Evolutionary conservation across 2,888 invertebrate genomes (phyloP).

Genomic region (Cerastis rubricosa): DNA sequence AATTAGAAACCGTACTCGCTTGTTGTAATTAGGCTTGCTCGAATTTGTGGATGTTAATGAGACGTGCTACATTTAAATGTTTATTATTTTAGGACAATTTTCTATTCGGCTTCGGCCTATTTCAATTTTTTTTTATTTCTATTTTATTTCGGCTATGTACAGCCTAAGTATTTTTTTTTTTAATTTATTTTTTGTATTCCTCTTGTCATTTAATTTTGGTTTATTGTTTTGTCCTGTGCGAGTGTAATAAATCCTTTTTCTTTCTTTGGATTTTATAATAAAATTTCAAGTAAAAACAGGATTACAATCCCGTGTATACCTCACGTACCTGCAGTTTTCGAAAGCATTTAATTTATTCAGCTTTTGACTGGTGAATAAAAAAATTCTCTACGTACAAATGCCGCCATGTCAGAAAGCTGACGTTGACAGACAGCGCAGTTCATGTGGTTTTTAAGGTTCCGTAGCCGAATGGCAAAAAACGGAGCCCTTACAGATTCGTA

Average conservation of each 20-base stretch:
- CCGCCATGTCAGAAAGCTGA: conserved; percentile 20
- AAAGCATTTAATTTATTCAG: neutral
- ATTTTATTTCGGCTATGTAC: too few relatives aligned
- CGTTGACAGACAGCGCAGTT: conserved; percentile 36
- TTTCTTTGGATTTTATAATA: neutral
- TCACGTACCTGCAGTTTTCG: neutral
- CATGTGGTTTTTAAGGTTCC: conserved; percentile 6
- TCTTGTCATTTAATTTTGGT: too few relatives aligned
- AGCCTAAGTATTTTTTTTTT: too few relatives aligned
- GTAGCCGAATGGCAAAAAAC: too few relatives aligned
- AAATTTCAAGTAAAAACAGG: neutral
- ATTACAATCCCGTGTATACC: neutral
- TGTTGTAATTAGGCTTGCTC: conserved; percentile 51
- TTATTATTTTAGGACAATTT: conserved; percentile 14
- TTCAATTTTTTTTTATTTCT: too few relatives aligned
- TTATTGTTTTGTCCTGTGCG: too few relatives aligned
- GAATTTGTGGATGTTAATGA: conserved; percentile 46
- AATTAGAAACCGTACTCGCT: conserved; percentile 47
- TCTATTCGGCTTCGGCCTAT: too few relatives aligned
- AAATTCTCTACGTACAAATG: conserved; percentile 20
- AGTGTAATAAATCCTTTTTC: too few relatives aligned
- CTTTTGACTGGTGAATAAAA: conserved; percentile 5
- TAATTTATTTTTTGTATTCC: too few relatives aligned
- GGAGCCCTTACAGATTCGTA: too few relatives aligned
- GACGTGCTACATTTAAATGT: conserved; percentile 24